These are phyloP conservation scores for Etheostoma nigrum DNA, from an alignment of 2,797 vertebrate genomes.

Conservation along the genomic window DNA sequence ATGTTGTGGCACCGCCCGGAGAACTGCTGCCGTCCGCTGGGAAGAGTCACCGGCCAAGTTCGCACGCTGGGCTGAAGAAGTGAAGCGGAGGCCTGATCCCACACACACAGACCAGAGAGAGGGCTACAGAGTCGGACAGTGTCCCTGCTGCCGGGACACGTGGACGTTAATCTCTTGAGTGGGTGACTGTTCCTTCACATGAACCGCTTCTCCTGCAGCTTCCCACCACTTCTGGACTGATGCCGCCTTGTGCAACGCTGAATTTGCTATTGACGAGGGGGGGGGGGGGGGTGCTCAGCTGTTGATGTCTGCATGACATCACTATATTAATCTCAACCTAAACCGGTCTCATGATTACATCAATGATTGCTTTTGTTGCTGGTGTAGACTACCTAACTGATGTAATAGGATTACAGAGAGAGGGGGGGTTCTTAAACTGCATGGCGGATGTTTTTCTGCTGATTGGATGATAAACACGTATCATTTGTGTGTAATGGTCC, in stretches of 20 bases:
- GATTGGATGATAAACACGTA: slow-evolving; percentile 22
- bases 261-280: neutral
- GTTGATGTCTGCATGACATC: slow-evolving; percentile 15
- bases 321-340: slow-evolving; percentile 32
- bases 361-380: slow-evolving; percentile 57
- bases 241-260: neutral
- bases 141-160: slow-evolving; percentile 48
- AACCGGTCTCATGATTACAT: slow-evolving; percentile 67
- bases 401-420: slow-evolving; percentile 65
- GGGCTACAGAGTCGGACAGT: slow-evolving; percentile 31
- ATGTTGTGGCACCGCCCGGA: slow-evolving; percentile 37
- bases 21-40: slow-evolving; percentile 5
- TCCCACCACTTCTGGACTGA: slow-evolving; percentile 6
- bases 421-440: neutral
- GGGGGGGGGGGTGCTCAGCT: neutral
- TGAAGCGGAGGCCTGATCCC: slow-evolving; percentile 18
- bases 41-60: neutral
- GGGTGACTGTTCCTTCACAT: slow-evolving; percentile 20
- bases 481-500: neutral
- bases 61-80: neutral
- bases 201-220: neutral
- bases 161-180: slow-evolving; percentile 58
- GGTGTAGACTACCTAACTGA: slow-evolving; percentile 23
- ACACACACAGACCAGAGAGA: neutral
- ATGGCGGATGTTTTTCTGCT: slow-evolving; percentile 17